Percentiles rank a stretch among this genome's conserved stretches.
These are phyloP conservation scores for Myoxocephalus aenaeus DNA, from an alignment of 2,797 vertebrate genomes.

Conservation along the genomic window DNA sequence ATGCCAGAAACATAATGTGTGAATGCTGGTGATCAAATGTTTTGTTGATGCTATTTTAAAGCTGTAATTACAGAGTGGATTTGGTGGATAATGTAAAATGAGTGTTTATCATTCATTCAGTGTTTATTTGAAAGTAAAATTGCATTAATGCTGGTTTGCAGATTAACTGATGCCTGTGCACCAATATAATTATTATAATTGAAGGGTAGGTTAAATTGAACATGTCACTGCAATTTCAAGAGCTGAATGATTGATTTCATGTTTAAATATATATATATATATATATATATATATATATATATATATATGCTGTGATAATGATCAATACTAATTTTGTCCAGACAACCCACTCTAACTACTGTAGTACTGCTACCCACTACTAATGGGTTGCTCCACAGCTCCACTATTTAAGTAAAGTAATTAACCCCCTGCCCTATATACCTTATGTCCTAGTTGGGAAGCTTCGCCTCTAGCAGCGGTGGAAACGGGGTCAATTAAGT, in stretches of 20 bases:
- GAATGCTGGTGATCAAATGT: slow-evolving; percentile 24
- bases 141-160: slow-evolving; percentile 34
- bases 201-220: slow-evolving; percentile 43
- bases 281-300: too few species aligned
- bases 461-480: slow-evolving; percentile 96
- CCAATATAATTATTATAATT: slow-evolving; percentile 48
- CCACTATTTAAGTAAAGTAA: slow-evolving; percentile 46
- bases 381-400: slow-evolving; percentile 33
- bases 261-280: not conserved
- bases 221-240: slow-evolving; percentile 17
- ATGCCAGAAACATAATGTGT: slow-evolving; percentile 19
- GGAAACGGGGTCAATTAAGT: slow-evolving; percentile 96
- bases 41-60: slow-evolving; percentile 35
- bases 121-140: slow-evolving; percentile 53
- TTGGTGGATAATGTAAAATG: slow-evolving; percentile 51
- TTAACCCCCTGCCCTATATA: slow-evolving; percentile 74
- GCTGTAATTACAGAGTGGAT: slow-evolving; percentile 58
- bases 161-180: slow-evolving; percentile 37
- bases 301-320: not conserved
- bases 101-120: slow-evolving; percentile 36
- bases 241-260: too few species aligned
- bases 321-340: not conserved
- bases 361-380: not conserved
- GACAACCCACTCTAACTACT: not conserved
- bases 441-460: slow-evolving; percentile 98